Conservation (phyloP, 2,797 vertebrate genomes). For the Fringilla coelebs region DNA sequence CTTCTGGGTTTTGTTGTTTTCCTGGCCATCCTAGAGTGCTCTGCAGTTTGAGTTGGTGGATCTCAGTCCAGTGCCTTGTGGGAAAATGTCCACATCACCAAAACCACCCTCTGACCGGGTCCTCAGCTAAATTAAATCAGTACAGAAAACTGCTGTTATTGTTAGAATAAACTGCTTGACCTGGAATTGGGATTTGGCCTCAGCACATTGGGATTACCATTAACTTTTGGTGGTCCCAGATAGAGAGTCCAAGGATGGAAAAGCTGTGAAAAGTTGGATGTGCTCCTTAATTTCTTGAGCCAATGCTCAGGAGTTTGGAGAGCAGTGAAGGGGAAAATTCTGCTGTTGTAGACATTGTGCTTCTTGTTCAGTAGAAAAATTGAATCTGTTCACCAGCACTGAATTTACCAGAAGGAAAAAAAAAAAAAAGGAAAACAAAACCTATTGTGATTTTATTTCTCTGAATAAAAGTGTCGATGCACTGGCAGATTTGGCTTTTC, state of each 20-base stretch:
- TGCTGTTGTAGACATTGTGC: background rate
- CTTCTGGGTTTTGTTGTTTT: background rate
- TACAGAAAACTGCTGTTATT: background rate
- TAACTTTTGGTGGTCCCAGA: background rate
- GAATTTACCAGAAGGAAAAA: background rate
- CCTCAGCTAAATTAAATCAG: background rate
- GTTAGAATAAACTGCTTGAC: background rate
- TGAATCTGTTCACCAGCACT: constrained; percentile 3
- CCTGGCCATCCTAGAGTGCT: background rate
- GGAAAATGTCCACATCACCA: background rate
- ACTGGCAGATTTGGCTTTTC: background rate
- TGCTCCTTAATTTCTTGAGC: background rate
- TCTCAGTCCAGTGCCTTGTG: constrained; percentile 40
- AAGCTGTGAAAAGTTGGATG: background rate
- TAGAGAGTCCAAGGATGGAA: background rate
- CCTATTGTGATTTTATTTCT: background rate
- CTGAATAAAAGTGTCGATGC: background rate
- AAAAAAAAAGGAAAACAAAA: too few relatives aligned
- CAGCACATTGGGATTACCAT: background rate
- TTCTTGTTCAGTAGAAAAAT: background rate
- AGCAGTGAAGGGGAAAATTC: background rate
- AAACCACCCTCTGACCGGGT: background rate
- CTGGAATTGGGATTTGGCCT: background rate
- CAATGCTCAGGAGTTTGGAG: background rate
- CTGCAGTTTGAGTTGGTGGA: constrained; percentile 34